phyloP scores from a whole-genome alignment of 1,140 invertebrate species.

The Papilio glaucus region DNA sequence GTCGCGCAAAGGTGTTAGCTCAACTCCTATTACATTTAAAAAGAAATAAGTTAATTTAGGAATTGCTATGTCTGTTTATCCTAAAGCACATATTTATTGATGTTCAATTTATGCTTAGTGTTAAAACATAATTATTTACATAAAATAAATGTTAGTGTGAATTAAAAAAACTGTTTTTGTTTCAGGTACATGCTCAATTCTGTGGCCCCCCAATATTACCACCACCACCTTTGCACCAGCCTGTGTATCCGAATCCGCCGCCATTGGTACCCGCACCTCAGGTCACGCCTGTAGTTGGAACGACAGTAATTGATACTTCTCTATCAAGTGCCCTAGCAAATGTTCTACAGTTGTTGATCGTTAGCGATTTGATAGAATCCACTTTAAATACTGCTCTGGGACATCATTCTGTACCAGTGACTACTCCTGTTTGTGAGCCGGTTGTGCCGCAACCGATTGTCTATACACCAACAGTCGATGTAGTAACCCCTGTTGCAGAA shows the following conservation, averaged over 20 bases:
- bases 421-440: constrained; percentile 21
- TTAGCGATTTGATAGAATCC: constrained; percentile 58
- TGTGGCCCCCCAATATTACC: constrained; percentile 18
- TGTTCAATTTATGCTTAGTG: too few species aligned
- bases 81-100: too few species aligned
- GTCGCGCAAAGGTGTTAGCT: too few species aligned
- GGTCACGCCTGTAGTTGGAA: constrained; percentile 39
- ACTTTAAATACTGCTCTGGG: constrained; percentile 38
- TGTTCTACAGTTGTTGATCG: constrained; percentile 61
- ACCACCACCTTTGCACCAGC: neutral
- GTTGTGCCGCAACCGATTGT: constrained; percentile 4
- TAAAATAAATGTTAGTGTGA: neutral
- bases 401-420: constrained; percentile 18
- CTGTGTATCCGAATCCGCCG: neutral
- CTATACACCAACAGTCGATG: constrained; percentile 35
- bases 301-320: constrained; percentile 59
- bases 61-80: too few species aligned
- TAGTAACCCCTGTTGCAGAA: constrained; percentile 27
- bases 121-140: neutral
- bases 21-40: too few species aligned
- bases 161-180: neutral
- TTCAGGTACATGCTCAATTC: constrained; percentile 19
- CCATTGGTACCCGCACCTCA: constrained; percentile 26
- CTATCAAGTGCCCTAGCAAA: constrained; percentile 62
- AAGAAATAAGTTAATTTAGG: too few species aligned